Evolutionary conservation across 2,113 vertebrate genomes (phyloP), one percentile per base, ranked within the genome.

Genomic region (Elephantulus edwardii): DNA sequence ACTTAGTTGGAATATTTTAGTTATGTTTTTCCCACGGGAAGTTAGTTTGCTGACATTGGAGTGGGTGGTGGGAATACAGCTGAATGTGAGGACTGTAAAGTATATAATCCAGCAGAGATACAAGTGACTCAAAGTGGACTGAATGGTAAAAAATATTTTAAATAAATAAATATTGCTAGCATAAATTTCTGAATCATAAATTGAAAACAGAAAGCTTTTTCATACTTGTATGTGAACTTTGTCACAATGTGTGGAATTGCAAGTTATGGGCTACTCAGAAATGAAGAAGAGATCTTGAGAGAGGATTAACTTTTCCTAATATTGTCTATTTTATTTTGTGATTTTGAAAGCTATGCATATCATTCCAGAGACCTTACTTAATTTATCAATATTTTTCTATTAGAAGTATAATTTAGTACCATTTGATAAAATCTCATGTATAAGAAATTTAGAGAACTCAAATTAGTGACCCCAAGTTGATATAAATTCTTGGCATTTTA

Each of bases 331-430:
- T 60, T 44, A 85, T 44, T 90, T 46, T 86, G 11, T 88, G 75
- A 60, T 90, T 84, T 86, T 50, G 33, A 54, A 92, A 62, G 30
- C 8, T 50, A 2, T n/a, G 0, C 42, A 10, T 85, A 35, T 16
- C 50, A 35, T 89, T 81, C 91, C 16, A 46, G 38, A 86, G 70
- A 78, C 6, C 35, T 42, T 35, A 19, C 1, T 74, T 89, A 30
- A 44, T 76, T 83, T 70, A 66, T 54, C 44, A 83, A 72, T 10
- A 6, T 33, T 76, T 56, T 90, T 81, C 30, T 76, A 24, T 85
- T 92, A 89, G 38, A 92, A 95, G 82, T 81, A 80, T 6, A 86
- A 44, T 81, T 83, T 90, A 22, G 52, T 84, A 84, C 44, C 20
- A 46, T 71, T 80, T 87, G 35, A 75, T 60, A 75, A 60, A 70